phyloP scores from a whole-genome alignment of 2,888 invertebrate genomes.

The Perizoma flavofasciatum region DNA sequence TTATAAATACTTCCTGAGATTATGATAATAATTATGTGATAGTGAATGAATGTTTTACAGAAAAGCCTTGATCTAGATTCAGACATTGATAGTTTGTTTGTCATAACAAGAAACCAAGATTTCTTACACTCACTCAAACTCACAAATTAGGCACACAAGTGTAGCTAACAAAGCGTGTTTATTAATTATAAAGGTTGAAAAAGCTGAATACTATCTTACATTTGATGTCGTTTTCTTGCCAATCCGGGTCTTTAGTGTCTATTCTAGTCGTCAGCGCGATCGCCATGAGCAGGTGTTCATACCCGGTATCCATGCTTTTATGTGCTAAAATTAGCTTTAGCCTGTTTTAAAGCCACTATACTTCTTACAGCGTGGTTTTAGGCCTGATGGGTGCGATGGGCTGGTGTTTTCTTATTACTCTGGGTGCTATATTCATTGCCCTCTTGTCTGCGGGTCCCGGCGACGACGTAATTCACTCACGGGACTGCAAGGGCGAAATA shows the following conservation, averaged over 20 bases:
- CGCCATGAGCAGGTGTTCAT: slow-evolving; percentile 21
- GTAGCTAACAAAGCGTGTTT: slow-evolving; percentile 7
- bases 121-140: background rate
- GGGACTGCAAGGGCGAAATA: slow-evolving; percentile 23
- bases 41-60: no score
- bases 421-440: slow-evolving; percentile 3
- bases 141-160: background rate
- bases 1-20: no score
- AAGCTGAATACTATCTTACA: slow-evolving; percentile 11
- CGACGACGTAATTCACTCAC: slow-evolving; percentile 15
- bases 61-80: no score
- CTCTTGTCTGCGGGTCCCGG: slow-evolving; percentile 4
- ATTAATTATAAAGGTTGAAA: background rate
- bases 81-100: no score
- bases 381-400: background rate
- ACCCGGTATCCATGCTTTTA: slow-evolving; percentile 15
- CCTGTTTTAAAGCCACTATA: background rate
- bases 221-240: slow-evolving; percentile 17
- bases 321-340: slow-evolving; percentile 3
- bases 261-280: slow-evolving; percentile 16
- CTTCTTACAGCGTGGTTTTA: slow-evolving; percentile 1
- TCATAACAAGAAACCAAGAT: no score
- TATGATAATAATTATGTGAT: no score
- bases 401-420: slow-evolving; percentile 13
- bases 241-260: slow-evolving; percentile 16